Evolutionary conservation across 2,888 invertebrate species (phyloP).

Genomic region (Agonopterix arenella): DNA sequence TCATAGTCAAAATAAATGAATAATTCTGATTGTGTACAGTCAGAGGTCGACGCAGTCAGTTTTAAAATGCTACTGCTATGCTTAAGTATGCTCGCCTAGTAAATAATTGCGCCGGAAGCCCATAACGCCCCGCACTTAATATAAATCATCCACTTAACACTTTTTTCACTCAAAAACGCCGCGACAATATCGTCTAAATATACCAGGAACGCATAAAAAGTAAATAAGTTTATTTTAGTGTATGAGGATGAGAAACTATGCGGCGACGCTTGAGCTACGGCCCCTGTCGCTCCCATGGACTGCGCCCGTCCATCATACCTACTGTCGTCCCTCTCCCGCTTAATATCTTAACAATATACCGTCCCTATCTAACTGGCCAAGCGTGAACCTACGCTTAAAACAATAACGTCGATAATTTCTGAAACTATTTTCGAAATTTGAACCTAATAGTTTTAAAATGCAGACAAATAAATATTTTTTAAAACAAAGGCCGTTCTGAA

Average conservation of each 20-base stretch:
- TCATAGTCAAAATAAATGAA: conserved; percentile 30
- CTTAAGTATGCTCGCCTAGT: conserved; percentile 30
- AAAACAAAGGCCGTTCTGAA: too few relatives aligned
- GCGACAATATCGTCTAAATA: conserved; percentile 69
- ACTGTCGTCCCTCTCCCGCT: conserved; percentile 36
- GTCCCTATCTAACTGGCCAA: conserved; percentile 38
- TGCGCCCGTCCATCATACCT: conserved; percentile 61
- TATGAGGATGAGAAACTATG: conserved; percentile 66
- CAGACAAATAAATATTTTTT: conserved; percentile 7
- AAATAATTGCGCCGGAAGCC: conserved; percentile 69
- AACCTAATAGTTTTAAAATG: conserved; percentile 34
- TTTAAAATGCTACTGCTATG: conserved; percentile 24
- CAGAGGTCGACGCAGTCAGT: conserved; percentile 1
- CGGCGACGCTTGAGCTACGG: conserved; percentile 62
- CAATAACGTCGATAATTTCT: conserved; percentile 59
- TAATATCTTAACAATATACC: conserved; percentile 4
- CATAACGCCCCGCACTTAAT: conserved; percentile 61
- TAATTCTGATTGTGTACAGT: conserved; percentile 43
- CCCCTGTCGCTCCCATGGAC: conserved; percentile 52
- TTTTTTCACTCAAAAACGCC: conserved; percentile 52
- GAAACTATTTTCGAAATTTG: conserved; percentile 36
- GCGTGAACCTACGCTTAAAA: conserved; percentile 55
- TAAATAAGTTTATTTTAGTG: conserved; percentile 60
- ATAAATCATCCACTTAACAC: conserved; percentile 76
- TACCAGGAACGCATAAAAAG: conserved; percentile 66